phyloP scores from a whole-genome alignment of 2,797 vertebrate species.

The Cryptoblepharus egeriae region DNA sequence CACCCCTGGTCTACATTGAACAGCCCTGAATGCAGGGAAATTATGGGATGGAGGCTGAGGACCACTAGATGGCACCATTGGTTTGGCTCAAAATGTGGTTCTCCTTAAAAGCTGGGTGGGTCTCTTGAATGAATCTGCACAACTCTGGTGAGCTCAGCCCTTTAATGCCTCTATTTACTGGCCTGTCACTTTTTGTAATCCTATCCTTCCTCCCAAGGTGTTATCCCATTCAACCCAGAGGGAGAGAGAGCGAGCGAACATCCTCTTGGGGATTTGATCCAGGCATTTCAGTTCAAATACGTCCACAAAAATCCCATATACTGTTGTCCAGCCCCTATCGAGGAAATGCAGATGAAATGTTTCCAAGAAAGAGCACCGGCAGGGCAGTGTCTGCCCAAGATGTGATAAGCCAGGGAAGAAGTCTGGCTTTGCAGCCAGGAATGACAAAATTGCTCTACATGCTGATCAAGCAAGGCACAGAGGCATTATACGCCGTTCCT shows the following conservation, averaged over 20 bases:
- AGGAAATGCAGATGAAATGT: too few relatives aligned
- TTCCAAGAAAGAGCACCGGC: too few relatives aligned
- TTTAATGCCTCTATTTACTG: background rate
- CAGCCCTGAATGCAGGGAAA: background rate
- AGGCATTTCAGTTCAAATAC: background rate
- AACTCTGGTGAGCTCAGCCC: background rate
- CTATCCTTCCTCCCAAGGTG: background rate
- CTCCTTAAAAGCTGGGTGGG: background rate
- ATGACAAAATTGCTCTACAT: background rate
- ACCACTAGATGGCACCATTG: constrained; percentile 73
- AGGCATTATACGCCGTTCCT: background rate
- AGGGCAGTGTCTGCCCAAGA: too few relatives aligned
- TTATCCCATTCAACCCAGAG: background rate
- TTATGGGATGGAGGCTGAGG: background rate
- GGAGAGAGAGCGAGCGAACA: too few relatives aligned
- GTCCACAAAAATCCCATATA: too few relatives aligned
- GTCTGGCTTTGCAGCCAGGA: background rate
- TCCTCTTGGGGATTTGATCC: background rate
- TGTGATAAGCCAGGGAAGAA: background rate
- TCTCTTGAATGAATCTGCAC: constrained; percentile 21
- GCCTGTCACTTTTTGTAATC: background rate
- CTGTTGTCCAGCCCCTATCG: too few relatives aligned
- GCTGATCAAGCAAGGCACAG: background rate
- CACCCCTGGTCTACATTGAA: too few relatives aligned
- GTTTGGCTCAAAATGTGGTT: background rate